phyloP scores from a whole-genome alignment of 2,113 vertebrate species.

The Psilopsiagon aymara region DNA sequence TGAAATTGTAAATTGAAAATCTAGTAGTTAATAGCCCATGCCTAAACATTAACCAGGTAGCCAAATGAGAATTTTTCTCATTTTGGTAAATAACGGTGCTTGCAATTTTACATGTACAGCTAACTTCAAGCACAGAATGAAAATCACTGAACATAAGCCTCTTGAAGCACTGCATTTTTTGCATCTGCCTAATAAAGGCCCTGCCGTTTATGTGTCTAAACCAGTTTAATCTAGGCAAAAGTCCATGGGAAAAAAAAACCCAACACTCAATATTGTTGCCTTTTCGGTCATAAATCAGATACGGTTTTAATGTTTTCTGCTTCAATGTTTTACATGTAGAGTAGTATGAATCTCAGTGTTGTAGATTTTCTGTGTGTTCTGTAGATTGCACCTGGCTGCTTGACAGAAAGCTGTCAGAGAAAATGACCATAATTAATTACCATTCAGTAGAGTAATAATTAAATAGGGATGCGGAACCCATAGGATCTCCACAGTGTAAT shows the following conservation, averaged over 20 bases:
- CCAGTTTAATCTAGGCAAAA: background rate
- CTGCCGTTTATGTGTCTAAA: background rate
- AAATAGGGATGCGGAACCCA: background rate
- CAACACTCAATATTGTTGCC: background rate
- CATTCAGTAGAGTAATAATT: background rate
- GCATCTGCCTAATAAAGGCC: background rate
- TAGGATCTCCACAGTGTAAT: background rate
- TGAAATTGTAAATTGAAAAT: background rate
- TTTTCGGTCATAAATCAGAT: background rate
- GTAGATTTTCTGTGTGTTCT: background rate
- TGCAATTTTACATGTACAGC: background rate
- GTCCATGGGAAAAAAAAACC: background rate
- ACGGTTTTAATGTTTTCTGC: background rate
- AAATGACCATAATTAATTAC: slow-evolving; percentile 38
- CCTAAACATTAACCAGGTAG: background rate
- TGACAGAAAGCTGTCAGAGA: slow-evolving; percentile 12
- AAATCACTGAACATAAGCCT: background rate
- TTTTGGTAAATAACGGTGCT: background rate
- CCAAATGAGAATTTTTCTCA: background rate
- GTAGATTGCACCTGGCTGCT: background rate
- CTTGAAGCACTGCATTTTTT: background rate
- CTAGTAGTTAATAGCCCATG: background rate
- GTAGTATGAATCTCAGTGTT: background rate
- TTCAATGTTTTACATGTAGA: background rate
- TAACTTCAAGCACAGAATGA: background rate